These are phyloP conservation scores for Hylaeus anthracinus DNA, from an alignment of 1,140 invertebrate genomes.

Conservation along the genomic window DNA sequence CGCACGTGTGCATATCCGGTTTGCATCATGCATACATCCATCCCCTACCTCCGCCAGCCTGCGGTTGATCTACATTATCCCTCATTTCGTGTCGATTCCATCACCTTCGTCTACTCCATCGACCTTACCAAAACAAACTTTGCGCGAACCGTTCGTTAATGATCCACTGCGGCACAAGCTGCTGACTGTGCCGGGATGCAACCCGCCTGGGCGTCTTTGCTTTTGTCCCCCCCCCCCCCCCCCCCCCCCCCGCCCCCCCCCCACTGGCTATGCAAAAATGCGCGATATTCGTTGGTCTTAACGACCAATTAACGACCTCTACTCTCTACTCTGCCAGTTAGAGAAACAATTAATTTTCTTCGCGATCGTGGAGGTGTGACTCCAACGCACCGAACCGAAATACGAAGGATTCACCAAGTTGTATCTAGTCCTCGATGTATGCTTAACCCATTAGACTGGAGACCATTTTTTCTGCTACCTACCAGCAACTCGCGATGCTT, in stretches of 20 bases:
- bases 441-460: no score
- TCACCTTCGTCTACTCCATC: constrained; percentile 41
- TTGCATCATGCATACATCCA: constrained; percentile 46
- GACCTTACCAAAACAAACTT: constrained; percentile 36
- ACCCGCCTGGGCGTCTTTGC: not conserved
- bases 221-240: no score
- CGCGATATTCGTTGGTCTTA: not conserved
- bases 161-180: not conserved
- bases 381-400: no score
- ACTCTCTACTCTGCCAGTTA: no score
- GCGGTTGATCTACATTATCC: constrained; percentile 46
- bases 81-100: constrained; percentile 54
- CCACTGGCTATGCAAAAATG: not conserved
- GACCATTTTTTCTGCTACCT: no score
- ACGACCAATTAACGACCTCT: no score
- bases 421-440: no score
- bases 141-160: constrained; percentile 23
- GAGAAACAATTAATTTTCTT: no score
- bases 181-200: not conserved
- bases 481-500: no score
- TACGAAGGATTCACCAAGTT: no score
- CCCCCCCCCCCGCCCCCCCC: not conserved
- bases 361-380: no score
- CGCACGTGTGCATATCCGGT: constrained; percentile 63
- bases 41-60: constrained; percentile 9